Conservation (phyloP, 1,140 invertebrate species). For the Micrasema longulum region DNA sequence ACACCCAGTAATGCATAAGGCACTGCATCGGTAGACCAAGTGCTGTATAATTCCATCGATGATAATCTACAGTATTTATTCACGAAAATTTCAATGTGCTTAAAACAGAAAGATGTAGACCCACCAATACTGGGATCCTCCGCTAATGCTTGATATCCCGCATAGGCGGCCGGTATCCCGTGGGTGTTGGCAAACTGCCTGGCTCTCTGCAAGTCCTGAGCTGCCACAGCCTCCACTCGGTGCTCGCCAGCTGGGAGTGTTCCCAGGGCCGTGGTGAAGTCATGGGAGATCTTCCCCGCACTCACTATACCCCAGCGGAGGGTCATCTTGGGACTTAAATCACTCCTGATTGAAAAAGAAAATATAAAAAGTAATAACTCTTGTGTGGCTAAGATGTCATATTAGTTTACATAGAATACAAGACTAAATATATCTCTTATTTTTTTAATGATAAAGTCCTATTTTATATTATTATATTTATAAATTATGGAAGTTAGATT, state of each 20-base stretch:
- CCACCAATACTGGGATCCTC: slow-evolving; percentile 77
- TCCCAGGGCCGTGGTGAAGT: slow-evolving; percentile 76
- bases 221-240: slow-evolving; percentile 75
- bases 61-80: too few species aligned
- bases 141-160: slow-evolving; percentile 77
- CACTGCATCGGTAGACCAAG: too few species aligned
- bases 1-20: too few species aligned
- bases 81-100: too few species aligned
- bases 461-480: too few species aligned
- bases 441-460: too few species aligned
- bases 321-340: slow-evolving; percentile 60
- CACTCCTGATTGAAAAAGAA: background rate
- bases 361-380: too few species aligned
- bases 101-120: slow-evolving; percentile 63
- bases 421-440: too few species aligned
- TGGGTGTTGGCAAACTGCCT: slow-evolving; percentile 76
- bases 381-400: too few species aligned
- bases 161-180: slow-evolving; percentile 74
- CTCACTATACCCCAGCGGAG: slow-evolving; percentile 75
- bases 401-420: too few species aligned
- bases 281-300: slow-evolving; percentile 75
- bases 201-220: slow-evolving; percentile 72
- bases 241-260: slow-evolving; percentile 72
- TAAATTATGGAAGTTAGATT: too few species aligned
- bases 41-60: too few species aligned